A percentile compares a stretch with the other conserved stretches of the same genome.
Conservation (phyloP, 2,888 invertebrate genomes). For the Leptopilina drosophilae region DNA sequence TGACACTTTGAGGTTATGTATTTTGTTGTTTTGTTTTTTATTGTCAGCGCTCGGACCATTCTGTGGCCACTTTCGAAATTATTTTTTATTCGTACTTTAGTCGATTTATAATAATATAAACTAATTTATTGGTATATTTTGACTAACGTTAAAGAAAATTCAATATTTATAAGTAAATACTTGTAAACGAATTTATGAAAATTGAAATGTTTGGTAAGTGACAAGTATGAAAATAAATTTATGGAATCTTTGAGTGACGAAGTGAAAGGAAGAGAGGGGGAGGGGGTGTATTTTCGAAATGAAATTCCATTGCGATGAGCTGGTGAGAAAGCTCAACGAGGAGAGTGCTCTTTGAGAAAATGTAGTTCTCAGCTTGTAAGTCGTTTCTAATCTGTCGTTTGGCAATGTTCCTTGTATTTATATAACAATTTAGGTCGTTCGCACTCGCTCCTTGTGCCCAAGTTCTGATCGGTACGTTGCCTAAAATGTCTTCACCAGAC, state of each 20-base stretch:
- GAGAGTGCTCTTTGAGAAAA: slow-evolving; percentile 38
- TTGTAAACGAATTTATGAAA: not conserved
- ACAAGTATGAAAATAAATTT: slow-evolving; percentile 58
- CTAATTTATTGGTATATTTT: too few species aligned
- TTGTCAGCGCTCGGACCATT: too few species aligned
- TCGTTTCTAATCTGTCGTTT: slow-evolving; percentile 53
- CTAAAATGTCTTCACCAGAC: slow-evolving; percentile 27
- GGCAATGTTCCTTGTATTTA: slow-evolving; percentile 63
- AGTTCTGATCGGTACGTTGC: slow-evolving; percentile 23
- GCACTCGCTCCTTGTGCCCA: slow-evolving; percentile 48
- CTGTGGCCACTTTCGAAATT: too few species aligned
- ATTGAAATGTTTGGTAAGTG: slow-evolving; percentile 38
- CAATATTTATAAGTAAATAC: too few species aligned
- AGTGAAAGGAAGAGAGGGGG: too few species aligned
- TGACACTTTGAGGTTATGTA: too few species aligned
- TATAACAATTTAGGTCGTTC: slow-evolving; percentile 70
- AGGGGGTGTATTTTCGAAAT: slow-evolving; percentile 47
- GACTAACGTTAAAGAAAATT: too few species aligned
- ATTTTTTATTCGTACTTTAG: too few species aligned
- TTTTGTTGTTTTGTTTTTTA: too few species aligned
- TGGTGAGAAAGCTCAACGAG: slow-evolving; percentile 42
- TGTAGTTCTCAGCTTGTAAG: slow-evolving; percentile 45
- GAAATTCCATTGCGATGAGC: slow-evolving; percentile 56
- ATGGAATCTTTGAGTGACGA: slow-evolving; percentile 32
- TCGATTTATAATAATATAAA: too few species aligned